Base-by-base conservation (phyloP, 2,113 vertebrate species). In the Thunnus maccoyii region DNA sequence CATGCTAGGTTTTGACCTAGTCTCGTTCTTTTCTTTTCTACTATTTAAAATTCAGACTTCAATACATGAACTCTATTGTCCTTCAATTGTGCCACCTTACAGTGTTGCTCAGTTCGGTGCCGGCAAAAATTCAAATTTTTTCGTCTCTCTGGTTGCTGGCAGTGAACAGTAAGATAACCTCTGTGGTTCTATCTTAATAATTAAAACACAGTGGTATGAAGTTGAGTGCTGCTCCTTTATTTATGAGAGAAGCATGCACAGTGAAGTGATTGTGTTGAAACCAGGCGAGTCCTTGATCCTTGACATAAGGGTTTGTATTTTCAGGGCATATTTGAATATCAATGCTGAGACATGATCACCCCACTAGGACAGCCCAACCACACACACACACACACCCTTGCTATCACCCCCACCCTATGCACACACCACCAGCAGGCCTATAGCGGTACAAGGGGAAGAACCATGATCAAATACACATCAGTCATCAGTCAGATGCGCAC, bases 281-380 rank as follows among this genome's bases (percentile, higher is more conserved):
- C 91, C 90, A 92, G 84, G 76, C 90, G 61, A 91, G 92, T 90
- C 91, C 93, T 93, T 94, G 91, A 94, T 94, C 93, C 87, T 67
- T 93, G 91, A 91, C 93, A 93, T 91, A 86, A 90, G 91, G 91
- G 88, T 91, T 93, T 92, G 87, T 91, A 92, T 93, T 92, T 91
- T 87, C 85, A 81, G 82, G 86, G 89, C 88, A 88, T 91, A 91
- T 94, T 93, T 94, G 90, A 93, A 94, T 94, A 91, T 94, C 91
- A 93, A 87, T 93, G 90, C 82, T 14, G 80, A 86, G 86, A 91
- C 85, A 88, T 84, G 89, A 92, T 92, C 88, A 89, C 84, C 88
- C 86, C 72, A 80, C 60, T 25, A 83, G 83, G 83, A 67, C 77
- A 83, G 77, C 83, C 85, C 47, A 14, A 67, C 83, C 86, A 85